Evolutionary conservation across 2,888 invertebrate genomes (phyloP).

Genomic region (Ectemnius continuus): DNA sequence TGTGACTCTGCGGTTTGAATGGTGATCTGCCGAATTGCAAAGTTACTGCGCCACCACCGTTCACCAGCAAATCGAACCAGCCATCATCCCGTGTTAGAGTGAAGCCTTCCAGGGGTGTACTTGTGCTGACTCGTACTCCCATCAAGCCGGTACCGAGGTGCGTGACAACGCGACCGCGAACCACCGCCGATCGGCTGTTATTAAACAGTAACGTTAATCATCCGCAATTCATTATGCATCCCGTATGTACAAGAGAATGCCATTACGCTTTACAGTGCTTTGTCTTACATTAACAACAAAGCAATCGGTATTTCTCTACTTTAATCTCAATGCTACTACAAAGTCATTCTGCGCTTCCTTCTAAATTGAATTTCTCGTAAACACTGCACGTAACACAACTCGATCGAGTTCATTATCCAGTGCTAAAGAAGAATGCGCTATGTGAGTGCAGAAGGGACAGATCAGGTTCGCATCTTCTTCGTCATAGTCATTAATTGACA

Average conservation of each 20-base stretch:
- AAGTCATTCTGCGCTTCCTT: conserved; percentile 46
- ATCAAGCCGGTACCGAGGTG: conserved; percentile 95
- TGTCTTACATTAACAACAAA: conserved; percentile 61
- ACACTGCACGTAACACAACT: conserved; percentile 34
- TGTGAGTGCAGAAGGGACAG: not conserved
- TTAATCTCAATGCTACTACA: conserved; percentile 64
- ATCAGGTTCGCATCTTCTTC: not conserved
- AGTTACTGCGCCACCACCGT: conserved; percentile 98
- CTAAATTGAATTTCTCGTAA: conserved; percentile 20
- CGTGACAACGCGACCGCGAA: conserved; percentile 96
- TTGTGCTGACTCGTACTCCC: conserved; percentile 96
- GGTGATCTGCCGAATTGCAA: conserved; percentile 95
- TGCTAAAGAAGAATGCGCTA: conserved; percentile 51
- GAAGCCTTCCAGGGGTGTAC: conserved; percentile 96
- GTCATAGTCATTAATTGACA: not conserved
- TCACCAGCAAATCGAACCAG: conserved; percentile 98
- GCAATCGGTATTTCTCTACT: conserved; percentile 55
- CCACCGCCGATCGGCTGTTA: conserved; percentile 96
- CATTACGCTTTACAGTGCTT: conserved; percentile 52
- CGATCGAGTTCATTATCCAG: conserved; percentile 38
- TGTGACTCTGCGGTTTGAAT: conserved; percentile 91
- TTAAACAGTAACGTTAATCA: conserved; percentile 59
- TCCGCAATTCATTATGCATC: conserved; percentile 4
- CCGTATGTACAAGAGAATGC: conserved; percentile 37
- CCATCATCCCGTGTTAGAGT: conserved; percentile 95